A percentile compares a stretch with the other conserved stretches of the same genome.
Conservation (phyloP, 2,797 vertebrate genomes). For the Sebastes steindachneri region DNA sequence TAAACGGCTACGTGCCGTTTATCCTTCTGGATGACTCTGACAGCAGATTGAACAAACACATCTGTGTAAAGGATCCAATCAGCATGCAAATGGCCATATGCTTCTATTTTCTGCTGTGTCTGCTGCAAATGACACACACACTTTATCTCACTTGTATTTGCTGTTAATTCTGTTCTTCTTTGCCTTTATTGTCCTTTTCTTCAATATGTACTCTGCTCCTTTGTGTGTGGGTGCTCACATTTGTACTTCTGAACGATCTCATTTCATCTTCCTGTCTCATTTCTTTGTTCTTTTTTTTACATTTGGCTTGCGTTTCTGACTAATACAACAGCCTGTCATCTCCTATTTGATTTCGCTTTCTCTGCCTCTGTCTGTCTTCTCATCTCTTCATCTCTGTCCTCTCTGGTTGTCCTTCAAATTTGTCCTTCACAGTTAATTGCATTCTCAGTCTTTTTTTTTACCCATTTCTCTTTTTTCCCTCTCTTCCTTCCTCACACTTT, state of each 20-base stretch:
- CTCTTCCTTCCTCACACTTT: neutral
- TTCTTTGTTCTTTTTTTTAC: neutral
- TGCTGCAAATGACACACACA: neutral
- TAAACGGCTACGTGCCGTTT: neutral
- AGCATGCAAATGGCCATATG: neutral
- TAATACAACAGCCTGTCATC: neutral
- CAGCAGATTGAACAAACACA: neutral
- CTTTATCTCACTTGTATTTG: neutral
- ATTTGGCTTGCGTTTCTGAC: neutral
- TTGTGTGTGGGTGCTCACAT: neutral
- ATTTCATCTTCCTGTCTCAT: slow-evolving; percentile 10
- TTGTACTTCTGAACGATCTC: neutral
- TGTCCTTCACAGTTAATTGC: slow-evolving; percentile 51
- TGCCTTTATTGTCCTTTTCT: neutral
- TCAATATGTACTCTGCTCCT: neutral
- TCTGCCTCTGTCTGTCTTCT: neutral
- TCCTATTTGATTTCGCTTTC: slow-evolving; percentile 19
- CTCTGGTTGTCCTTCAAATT: slow-evolving; percentile 26
- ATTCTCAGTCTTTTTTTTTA: neutral
- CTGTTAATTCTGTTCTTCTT: neutral
- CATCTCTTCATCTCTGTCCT: slow-evolving; percentile 15
- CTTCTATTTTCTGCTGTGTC: neutral
- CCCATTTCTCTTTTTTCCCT: neutral
- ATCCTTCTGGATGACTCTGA: slow-evolving; percentile 9
- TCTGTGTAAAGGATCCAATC: slow-evolving; percentile 13